Base-by-base conservation (phyloP, 2,888 invertebrate genomes). In the Laspeyria flexula region DNA sequence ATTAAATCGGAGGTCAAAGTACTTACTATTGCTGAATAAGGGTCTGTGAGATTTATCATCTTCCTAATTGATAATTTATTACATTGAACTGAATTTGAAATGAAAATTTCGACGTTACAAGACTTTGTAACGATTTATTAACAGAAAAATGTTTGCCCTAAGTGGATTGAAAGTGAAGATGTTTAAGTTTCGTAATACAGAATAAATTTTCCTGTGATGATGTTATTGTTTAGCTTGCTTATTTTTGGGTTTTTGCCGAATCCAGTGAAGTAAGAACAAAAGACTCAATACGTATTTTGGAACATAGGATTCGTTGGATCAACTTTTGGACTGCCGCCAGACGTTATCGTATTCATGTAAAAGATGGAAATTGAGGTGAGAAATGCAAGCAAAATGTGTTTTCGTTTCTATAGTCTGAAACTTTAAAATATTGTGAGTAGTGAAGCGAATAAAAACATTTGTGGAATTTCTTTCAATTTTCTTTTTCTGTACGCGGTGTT, bases 311-410 rank as follows among this genome's bases (percentile, higher is more conserved):
- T 60, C 51, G 40, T 57, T 55, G 49, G 49, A 59, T 65, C 51
- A 56, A 54, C 45, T 71, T 73, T 79, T 89, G 89, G 88, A 80
- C 53, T 60, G 50, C 56, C 65, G 88, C 87, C 89, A 89, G 75
- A 71, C 77, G 73, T 86, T 87, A 86, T 86, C 85, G 84, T 82
- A 85, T 86, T 82, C 77, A 81, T 84, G 83, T 83, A 82, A 85
- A 83, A 83, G 81, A 84, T 83, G 81, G 81, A 84, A 85, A 83
- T 85, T 80, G 83, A 86, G 84, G 83, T 85, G 83, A 79, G 76
- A 83, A 81, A 78, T 76, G 67, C 73, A 71, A 64, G 55, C 64
- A 60, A 42, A 53, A 47, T 55, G 38, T 60, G 46, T 58, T 60
- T 58, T 46, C 33, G 27, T 43, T 56, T 54, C 43, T 37, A 21